Percentiles rank a stretch among this genome's conserved stretches.
Evolutionary conservation across 2,797 vertebrate genomes (phyloP).

Genomic region (Limnodromus scolopaceus): DNA sequence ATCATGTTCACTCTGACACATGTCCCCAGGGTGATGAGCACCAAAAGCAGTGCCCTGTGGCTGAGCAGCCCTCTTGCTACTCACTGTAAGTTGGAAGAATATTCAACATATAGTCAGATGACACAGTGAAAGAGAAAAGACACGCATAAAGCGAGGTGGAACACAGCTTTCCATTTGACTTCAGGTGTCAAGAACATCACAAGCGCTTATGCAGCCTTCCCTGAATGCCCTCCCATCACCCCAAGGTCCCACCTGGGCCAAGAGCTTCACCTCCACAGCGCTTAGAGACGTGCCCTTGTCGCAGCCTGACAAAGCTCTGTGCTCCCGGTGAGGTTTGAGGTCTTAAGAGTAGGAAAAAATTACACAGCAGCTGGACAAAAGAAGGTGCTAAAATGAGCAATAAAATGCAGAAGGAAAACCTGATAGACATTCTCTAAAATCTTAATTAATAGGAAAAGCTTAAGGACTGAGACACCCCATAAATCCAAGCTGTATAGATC

Average conservation of each 20-base stretch:
- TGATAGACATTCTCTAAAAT: slow-evolving; percentile 48
- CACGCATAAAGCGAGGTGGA: fast-evolving
- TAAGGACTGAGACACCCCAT: slow-evolving; percentile 35
- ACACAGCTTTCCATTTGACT: background rate
- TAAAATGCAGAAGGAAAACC: slow-evolving; percentile 49
- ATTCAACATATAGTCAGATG: background rate
- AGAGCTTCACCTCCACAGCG: fast-evolving
- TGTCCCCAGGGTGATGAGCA: fast-evolving
- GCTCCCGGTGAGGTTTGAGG: background rate
- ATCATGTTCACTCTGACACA: fast-evolving
- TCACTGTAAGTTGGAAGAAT: background rate
- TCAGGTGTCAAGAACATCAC: background rate
- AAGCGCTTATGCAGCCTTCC: background rate
- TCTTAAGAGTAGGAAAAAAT: background rate
- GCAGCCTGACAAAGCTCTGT: background rate
- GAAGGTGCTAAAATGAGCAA: slow-evolving; percentile 29
- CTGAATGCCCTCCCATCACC: fast-evolving
- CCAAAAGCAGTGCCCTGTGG: fast-evolving
- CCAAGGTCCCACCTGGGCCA: background rate
- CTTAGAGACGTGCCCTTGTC: fast-evolving
- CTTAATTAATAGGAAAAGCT: slow-evolving; percentile 69
- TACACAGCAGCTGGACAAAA: background rate
- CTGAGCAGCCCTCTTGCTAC: background rate
- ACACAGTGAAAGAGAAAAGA: background rate
- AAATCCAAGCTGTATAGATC: slow-evolving; percentile 33